phyloP scores from a whole-genome alignment of 2,797 vertebrate species.

The Crax fasciolata region DNA sequence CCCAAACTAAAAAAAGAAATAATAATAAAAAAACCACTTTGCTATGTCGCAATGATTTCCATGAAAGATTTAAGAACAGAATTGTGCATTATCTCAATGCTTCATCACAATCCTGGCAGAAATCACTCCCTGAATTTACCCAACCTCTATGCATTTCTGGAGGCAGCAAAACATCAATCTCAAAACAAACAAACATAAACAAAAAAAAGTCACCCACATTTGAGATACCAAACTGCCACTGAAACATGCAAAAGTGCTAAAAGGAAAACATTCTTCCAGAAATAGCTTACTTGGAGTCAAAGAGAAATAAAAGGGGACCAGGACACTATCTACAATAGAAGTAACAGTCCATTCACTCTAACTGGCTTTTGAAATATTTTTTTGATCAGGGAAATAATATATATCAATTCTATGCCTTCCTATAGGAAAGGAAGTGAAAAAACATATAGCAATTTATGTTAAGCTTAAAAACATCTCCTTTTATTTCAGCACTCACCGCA shows the following conservation, averaged over 20 bases:
- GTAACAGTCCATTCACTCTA: not conserved
- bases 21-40: not conserved
- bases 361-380: not conserved
- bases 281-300: not conserved
- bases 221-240: not conserved
- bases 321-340: not conserved
- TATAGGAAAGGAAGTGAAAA: not conserved
- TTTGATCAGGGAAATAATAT: not conserved
- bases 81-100: not conserved
- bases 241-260: not conserved
- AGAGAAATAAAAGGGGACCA: not conserved
- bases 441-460: constrained; percentile 46
- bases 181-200: not conserved
- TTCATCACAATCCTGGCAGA: not conserved
- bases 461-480: constrained; percentile 27
- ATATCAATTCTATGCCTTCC: not conserved
- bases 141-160: not conserved
- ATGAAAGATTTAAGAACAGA: not conserved
- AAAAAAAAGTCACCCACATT: not conserved
- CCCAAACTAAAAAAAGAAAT: not conserved
- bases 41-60: not conserved
- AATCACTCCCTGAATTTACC: not conserved
- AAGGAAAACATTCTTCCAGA: not conserved
- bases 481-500: not conserved
- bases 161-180: not conserved